phyloP scores from a whole-genome alignment of 2,113 vertebrate genomes.

The Macheiramphus alcinus region DNA sequence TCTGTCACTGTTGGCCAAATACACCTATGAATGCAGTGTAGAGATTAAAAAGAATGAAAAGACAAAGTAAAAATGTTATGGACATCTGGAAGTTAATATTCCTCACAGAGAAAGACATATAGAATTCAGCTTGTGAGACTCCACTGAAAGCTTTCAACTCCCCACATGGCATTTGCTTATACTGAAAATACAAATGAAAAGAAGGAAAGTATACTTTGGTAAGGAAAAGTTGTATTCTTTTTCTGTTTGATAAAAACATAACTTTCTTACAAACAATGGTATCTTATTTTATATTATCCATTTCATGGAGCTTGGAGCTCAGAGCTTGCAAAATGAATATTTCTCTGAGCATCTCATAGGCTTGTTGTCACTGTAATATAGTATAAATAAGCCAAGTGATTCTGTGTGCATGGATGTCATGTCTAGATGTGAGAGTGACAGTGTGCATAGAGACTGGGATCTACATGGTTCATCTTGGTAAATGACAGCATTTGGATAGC shows the following conservation, averaged over 20 bases:
- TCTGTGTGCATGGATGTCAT: background rate
- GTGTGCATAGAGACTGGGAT: background rate
- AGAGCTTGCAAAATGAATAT: background rate
- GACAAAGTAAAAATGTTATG: background rate
- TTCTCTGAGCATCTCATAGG: background rate
- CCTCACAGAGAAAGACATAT: background rate
- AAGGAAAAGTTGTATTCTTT: background rate
- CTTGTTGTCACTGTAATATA: background rate
- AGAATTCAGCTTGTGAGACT: background rate
- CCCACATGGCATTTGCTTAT: background rate
- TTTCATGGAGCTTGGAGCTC: background rate
- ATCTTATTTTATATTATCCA: background rate
- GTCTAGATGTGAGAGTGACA: background rate
- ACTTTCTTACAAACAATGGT: background rate
- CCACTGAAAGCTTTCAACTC: background rate
- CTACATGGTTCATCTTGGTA: background rate
- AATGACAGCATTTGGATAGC: background rate
- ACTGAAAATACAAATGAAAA: background rate
- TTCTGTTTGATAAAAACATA: background rate
- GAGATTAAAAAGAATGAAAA: background rate
- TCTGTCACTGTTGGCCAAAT: background rate
- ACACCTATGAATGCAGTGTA: background rate
- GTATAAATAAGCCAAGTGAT: background rate
- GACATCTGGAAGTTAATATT: background rate
- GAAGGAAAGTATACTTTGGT: background rate